Base-by-base conservation (phyloP, 2,888 invertebrate species). In the Cephus pulcher region DNA sequence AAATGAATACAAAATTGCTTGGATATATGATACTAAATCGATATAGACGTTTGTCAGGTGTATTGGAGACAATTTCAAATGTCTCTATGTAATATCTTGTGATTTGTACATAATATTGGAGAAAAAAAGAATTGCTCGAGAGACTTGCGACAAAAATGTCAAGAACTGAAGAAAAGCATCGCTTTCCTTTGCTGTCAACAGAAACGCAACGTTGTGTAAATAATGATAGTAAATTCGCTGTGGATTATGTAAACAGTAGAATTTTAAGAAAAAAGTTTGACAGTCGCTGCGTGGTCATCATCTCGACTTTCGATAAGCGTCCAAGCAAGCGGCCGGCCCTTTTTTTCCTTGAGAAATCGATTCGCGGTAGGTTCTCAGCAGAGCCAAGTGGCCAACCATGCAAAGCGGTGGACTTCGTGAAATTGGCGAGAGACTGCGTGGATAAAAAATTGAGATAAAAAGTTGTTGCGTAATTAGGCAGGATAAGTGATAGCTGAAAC, bases 351-450 rank as follows among this genome's bases (percentile, higher is more conserved):
- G 74, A 30, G 34, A 30, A 35, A 74, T 35, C 74, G 74, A 74
- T 35, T 74, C 74, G 74, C 33, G 37, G 12, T 34, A 33, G 34
- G 74, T 74, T 35, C 33, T 32, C 74, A 35, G n/a, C 74, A 34
- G 34, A 30, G 74, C 74, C 74, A 34, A 74, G 74, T 30, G 70
- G 34, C 76, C 79, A 80, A 81, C 77, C 79, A 77, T 80, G 81
- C 80, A 78, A 77, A 75, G 78, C 78, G 76, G 73, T 76, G 68
- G 77, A 76, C 69, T 34, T 56, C 79, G 82, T 81, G 84, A 84
- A 84, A 84, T 82, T 82, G 75, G 69, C 80, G 75, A 78, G 75
- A 77, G 75, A 73, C 79, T 77, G 56, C 75, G 30, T 56, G 34
- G 75, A 80, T 80, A 80, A 81, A 80, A 80, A 78, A 78, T 74